phyloP scores from a whole-genome alignment of 2,888 invertebrate species.

The Actias luna region DNA sequence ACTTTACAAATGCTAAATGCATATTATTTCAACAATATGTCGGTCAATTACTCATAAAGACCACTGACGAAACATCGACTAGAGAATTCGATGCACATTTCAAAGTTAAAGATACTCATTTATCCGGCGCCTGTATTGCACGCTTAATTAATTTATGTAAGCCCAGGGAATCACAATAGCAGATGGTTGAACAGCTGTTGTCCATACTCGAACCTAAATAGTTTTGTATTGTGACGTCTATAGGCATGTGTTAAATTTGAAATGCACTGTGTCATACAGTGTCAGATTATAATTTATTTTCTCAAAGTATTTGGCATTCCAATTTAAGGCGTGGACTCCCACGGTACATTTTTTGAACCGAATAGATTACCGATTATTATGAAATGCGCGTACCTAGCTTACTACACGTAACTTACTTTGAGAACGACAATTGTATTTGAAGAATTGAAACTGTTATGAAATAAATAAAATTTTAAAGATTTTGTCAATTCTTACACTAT shows the following conservation, averaged over 20 bases:
- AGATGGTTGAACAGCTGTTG: slow-evolving; percentile 64
- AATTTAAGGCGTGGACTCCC: background rate
- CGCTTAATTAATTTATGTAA: slow-evolving; percentile 62
- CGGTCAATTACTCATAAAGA: slow-evolving; percentile 42
- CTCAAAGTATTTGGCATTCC: background rate
- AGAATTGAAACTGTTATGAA: no score
- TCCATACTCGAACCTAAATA: slow-evolving; percentile 53
- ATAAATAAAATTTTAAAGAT: no score
- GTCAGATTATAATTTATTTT: background rate
- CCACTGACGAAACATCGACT: slow-evolving; percentile 30
- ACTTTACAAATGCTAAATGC: slow-evolving; percentile 32
- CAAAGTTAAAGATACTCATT: slow-evolving; percentile 24
- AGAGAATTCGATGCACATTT: slow-evolving; percentile 23
- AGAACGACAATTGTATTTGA: no score
- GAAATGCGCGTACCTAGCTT: background rate
- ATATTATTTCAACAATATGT: slow-evolving; percentile 34
- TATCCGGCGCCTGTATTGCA: slow-evolving; percentile 46
- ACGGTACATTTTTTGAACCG: background rate
- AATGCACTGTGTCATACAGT: slow-evolving; percentile 27
- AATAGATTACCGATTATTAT: background rate
- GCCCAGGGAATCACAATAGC: slow-evolving; percentile 64
- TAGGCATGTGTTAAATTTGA: slow-evolving; percentile 31
- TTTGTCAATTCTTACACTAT: no score
- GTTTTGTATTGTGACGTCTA: slow-evolving; percentile 47
- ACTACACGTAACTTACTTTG: background rate